Conservation (phyloP, 1,140 invertebrate genomes). For the Pseudomyrmex sp. region DNA sequence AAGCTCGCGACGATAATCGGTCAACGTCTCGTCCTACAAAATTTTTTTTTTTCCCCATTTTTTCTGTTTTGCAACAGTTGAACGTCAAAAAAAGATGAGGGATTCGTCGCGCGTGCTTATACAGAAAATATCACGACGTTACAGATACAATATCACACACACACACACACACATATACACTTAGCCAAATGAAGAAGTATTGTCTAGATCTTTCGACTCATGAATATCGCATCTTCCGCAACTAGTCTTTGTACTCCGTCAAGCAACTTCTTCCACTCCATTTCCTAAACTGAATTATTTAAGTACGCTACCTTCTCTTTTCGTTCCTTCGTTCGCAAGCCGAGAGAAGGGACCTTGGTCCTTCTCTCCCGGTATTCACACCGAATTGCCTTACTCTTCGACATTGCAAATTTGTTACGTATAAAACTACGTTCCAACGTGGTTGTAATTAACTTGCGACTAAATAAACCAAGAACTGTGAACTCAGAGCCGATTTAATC, state of each 20-base stretch:
- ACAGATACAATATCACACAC: not conserved
- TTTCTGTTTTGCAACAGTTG: not conserved
- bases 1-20: constrained; percentile 22
- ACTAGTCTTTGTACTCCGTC: constrained; percentile 62
- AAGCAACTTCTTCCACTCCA: constrained; percentile 66
- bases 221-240: constrained; percentile 67
- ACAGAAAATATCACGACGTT: not conserved
- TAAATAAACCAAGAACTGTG: no score
- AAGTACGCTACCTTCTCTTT: constrained; percentile 25
- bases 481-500: not conserved
- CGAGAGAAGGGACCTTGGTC: no score
- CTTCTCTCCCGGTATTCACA: constrained; percentile 20
- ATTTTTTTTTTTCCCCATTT: not conserved
- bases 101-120: not conserved
- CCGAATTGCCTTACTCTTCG: constrained; percentile 1
- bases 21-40: constrained; percentile 29
- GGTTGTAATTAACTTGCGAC: not conserved
- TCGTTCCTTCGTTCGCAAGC: constrained; percentile 5
- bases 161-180: not conserved
- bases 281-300: constrained; percentile 73
- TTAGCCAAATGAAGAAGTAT: constrained; percentile 65
- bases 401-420: not conserved
- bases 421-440: not conserved
- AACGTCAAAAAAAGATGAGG: not conserved
- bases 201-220: constrained; percentile 62